A percentile compares a stretch with the other conserved stretches of the same genome.
Conservation (phyloP, 2,113 vertebrate species). For the Eurystomus gularis region DNA sequence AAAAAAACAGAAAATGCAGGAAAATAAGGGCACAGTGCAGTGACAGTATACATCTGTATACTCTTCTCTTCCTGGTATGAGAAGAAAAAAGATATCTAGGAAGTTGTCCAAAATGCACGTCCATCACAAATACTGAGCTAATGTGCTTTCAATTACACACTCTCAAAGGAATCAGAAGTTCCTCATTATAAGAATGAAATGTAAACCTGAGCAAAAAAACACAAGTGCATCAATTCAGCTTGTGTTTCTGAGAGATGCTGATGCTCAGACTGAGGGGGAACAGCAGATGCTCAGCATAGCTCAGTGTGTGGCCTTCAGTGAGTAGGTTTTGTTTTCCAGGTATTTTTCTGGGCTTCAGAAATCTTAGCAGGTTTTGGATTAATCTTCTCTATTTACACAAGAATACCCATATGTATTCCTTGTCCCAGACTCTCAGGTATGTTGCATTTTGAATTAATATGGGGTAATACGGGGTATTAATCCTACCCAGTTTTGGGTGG, state of each 20-base stretch:
- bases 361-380: neutral
- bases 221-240: neutral
- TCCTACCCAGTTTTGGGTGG: neutral
- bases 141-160: neutral
- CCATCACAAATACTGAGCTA: constrained; percentile 1
- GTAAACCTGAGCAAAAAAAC: constrained; percentile 45
- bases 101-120: neutral
- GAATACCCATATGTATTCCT: neutral
- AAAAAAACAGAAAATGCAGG: neutral
- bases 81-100: neutral
- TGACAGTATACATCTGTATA: neutral
- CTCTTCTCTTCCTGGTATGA: neutral
- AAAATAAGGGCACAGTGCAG: neutral
- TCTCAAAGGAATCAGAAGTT: constrained; percentile 6
- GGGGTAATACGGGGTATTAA: fast-evolving
- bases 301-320: neutral
- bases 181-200: constrained; percentile 10
- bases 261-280: neutral
- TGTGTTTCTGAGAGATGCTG: neutral
- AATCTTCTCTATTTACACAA: neutral
- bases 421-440: neutral
- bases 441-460: neutral
- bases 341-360: neutral
- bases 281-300: neutral
- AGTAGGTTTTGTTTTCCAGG: neutral